Conservation (phyloP, 2,113 vertebrate genomes). For the Channa maculata region DNA sequence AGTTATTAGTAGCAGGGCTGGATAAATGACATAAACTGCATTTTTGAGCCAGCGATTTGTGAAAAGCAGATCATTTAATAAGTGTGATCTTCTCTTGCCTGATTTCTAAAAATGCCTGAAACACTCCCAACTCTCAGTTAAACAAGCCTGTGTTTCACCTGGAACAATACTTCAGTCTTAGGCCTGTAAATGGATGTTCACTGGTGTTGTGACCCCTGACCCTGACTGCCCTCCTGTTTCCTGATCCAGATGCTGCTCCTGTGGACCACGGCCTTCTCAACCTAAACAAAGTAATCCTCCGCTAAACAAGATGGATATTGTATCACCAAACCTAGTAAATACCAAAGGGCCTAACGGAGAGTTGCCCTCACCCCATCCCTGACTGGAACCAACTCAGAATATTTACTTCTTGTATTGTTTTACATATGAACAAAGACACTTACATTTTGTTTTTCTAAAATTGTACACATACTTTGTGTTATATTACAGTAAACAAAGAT, state of each 20-base stretch:
- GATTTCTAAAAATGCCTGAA: background rate
- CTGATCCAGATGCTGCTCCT: slow-evolving; percentile 81
- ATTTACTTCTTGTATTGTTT: slow-evolving; percentile 42
- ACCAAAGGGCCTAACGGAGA: slow-evolving; percentile 50
- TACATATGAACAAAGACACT: slow-evolving; percentile 23
- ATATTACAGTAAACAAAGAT: slow-evolving; percentile 21
- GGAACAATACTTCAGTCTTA: slow-evolving; percentile 72
- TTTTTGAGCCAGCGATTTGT: too few species aligned
- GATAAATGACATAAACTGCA: background rate
- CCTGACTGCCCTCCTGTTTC: slow-evolving; percentile 72
- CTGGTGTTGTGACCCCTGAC: slow-evolving; percentile 78
- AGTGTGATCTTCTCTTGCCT: background rate
- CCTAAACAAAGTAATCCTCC: slow-evolving; percentile 82
- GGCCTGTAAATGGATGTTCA: slow-evolving; percentile 78
- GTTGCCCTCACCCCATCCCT: slow-evolving; percentile 33
- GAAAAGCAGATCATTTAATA: too few species aligned
- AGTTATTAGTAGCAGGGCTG: background rate
- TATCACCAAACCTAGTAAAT: slow-evolving; percentile 72
- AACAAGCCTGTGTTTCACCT: slow-evolving; percentile 56
- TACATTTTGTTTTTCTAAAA: background rate
- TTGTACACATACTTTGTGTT: slow-evolving; percentile 19
- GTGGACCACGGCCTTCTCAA: slow-evolving; percentile 75
- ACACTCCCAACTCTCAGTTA: slow-evolving; percentile 35
- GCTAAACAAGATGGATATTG: slow-evolving; percentile 83
- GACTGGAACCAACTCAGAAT: slow-evolving; percentile 25